These are phyloP conservation scores for Muscicapa adusta DNA, from an alignment of 2,113 vertebrate genomes.

Conservation along the genomic window DNA sequence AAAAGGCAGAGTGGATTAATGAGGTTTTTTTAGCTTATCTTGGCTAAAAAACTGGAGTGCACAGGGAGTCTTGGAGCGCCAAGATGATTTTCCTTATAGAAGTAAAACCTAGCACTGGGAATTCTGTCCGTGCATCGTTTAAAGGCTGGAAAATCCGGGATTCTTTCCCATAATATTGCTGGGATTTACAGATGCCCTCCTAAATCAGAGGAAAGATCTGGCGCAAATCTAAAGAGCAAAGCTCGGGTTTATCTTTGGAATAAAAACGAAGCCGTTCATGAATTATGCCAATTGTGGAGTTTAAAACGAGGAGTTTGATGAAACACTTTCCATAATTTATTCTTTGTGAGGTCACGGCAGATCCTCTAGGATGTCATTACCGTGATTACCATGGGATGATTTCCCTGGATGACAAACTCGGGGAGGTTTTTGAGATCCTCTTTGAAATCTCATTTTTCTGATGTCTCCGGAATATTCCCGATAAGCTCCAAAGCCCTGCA, in stretches of 20 bases:
- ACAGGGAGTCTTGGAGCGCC: not conserved
- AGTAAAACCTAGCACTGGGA: accelerated
- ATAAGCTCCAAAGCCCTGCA: not conserved
- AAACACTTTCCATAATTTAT: not conserved
- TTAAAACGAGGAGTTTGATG: not conserved
- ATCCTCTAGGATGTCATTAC: not conserved
- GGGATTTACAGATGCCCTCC: not conserved
- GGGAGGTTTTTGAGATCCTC: not conserved
- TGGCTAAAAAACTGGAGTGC: not conserved
- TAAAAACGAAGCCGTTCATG: not conserved
- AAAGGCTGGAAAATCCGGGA: not conserved
- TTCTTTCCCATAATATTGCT: accelerated
- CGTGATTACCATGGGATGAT: not conserved
- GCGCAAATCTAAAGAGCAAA: not conserved
- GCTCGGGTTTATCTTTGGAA: not conserved
- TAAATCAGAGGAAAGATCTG: not conserved
- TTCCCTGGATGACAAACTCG: not conserved
- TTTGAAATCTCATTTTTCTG: not conserved
- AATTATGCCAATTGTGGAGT: not conserved
- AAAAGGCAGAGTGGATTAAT: not conserved
- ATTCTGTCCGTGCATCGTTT: not conserved
- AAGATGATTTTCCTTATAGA: not conserved
- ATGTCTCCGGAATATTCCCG: constrained; percentile 29
- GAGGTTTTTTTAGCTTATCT: not conserved
- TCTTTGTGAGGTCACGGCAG: not conserved